Conservation (phyloP, 2,113 vertebrate genomes). For the Anas platyrhynchos region DNA sequence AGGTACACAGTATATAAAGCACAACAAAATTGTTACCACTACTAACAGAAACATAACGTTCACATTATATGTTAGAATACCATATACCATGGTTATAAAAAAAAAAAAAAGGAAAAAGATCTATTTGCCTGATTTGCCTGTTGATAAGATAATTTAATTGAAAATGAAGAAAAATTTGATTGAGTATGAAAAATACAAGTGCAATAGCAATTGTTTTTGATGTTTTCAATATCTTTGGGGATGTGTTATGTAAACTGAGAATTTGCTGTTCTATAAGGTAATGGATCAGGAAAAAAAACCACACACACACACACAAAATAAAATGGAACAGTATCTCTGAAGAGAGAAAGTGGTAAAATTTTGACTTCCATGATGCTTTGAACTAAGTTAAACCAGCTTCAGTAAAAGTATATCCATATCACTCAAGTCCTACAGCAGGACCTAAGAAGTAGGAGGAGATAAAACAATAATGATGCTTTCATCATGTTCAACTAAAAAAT, state of each 20-base stretch:
- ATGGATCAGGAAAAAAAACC: neutral
- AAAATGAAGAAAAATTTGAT: neutral
- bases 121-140: neutral
- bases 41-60: neutral
- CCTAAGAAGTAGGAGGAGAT: neutral
- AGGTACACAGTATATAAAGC: neutral
- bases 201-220: neutral
- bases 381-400: conserved; percentile 35
- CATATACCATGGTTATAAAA: neutral
- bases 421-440: neutral
- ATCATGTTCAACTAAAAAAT: conserved; percentile 17
- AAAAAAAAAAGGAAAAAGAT: neutral
- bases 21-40: neutral
- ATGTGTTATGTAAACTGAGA: neutral
- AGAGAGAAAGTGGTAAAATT: neutral
- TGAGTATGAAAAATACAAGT: neutral
- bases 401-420: conserved; percentile 7
- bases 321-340: neutral
- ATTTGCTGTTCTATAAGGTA: neutral
- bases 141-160: neutral
- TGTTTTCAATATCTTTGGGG: neutral
- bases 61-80: neutral
- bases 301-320: neutral
- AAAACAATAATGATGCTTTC: conserved; percentile 60
- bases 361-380: conserved; percentile 32